phyloP scores from a whole-genome alignment of 2,888 invertebrate genomes.

The Sisyra nigra region DNA sequence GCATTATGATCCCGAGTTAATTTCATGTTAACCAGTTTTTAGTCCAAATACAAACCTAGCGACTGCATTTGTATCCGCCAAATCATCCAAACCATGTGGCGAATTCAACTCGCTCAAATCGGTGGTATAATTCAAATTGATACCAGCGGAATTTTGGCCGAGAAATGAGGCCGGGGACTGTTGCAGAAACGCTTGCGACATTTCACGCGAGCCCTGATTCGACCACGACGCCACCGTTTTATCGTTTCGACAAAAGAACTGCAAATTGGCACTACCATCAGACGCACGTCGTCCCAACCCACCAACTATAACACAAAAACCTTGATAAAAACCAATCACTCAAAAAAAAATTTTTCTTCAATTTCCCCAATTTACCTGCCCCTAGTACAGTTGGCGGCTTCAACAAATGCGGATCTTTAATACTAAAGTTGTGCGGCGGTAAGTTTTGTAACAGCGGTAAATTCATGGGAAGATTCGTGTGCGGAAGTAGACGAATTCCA shows the following conservation, averaged over 20 bases:
- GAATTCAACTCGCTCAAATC: constrained; percentile 10
- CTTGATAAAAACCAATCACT: not conserved
- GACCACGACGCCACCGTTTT: constrained; percentile 29
- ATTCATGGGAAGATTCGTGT: constrained; percentile 72
- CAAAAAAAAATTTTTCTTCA: constrained; percentile 10
- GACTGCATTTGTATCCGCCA: constrained; percentile 32
- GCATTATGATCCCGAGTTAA: not conserved
- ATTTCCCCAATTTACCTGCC: too few relatives aligned
- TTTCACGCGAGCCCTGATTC: constrained; percentile 35
- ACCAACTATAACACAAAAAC: constrained; percentile 33
- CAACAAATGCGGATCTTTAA: constrained; percentile 83
- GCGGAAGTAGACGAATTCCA: constrained; percentile 41
- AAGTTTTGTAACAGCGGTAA: constrained; percentile 71
- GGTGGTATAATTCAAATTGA: not conserved
- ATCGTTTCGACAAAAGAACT: constrained; percentile 40
- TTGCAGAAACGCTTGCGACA: constrained; percentile 6
- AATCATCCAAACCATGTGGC: constrained; percentile 24
- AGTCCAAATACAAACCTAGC: constrained; percentile 24
- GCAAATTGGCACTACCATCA: constrained; percentile 89
- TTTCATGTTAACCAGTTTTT: not conserved
- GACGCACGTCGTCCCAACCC: constrained; percentile 83
- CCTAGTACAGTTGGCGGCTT: constrained; percentile 87
- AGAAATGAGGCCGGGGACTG: not conserved
- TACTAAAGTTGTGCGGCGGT: constrained; percentile 69
- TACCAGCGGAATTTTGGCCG: not conserved